phyloP scores from a whole-genome alignment of 2,797 vertebrate genomes.

The Poecilia gillii region DNA sequence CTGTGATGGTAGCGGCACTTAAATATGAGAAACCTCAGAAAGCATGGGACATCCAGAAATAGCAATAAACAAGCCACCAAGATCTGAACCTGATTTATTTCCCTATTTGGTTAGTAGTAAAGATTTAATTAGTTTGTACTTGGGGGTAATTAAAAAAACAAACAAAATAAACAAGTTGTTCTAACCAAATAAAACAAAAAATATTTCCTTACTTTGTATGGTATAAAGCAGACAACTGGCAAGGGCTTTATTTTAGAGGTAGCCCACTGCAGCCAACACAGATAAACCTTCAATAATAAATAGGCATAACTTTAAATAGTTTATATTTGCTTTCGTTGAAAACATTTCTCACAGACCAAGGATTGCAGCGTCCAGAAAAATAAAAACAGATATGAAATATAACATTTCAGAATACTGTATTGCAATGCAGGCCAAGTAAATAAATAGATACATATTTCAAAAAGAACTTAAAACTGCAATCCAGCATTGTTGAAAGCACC shows the following conservation, averaged over 20 bases:
- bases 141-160: conserved; percentile 10
- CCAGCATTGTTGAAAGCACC: conserved; percentile 70
- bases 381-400: conserved; percentile 62
- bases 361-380: conserved; percentile 61
- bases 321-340: conserved; percentile 44
- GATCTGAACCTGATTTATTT: conserved; percentile 20
- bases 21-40: conserved; percentile 51
- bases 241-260: conserved; percentile 61
- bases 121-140: conserved; percentile 14
- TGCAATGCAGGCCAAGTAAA: conserved; percentile 72
- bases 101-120: conserved; percentile 19
- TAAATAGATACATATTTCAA: conserved; percentile 48
- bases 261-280: conserved; percentile 66
- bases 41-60: conserved; percentile 34
- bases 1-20: conserved; percentile 61
- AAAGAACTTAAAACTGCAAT: conserved; percentile 75
- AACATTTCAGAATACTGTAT: conserved; percentile 72
- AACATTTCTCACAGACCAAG: conserved; percentile 43
- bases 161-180: conserved; percentile 35
- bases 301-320: conserved; percentile 40
- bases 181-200: conserved; percentile 29
- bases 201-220: conserved; percentile 24
- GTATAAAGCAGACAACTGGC: conserved; percentile 30
- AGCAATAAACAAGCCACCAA: conserved; percentile 25
- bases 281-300: conserved; percentile 50